These are phyloP conservation scores for Catagonus wagneri DNA, from an alignment of 2,113 vertebrate species.

Conservation along the genomic window DNA sequence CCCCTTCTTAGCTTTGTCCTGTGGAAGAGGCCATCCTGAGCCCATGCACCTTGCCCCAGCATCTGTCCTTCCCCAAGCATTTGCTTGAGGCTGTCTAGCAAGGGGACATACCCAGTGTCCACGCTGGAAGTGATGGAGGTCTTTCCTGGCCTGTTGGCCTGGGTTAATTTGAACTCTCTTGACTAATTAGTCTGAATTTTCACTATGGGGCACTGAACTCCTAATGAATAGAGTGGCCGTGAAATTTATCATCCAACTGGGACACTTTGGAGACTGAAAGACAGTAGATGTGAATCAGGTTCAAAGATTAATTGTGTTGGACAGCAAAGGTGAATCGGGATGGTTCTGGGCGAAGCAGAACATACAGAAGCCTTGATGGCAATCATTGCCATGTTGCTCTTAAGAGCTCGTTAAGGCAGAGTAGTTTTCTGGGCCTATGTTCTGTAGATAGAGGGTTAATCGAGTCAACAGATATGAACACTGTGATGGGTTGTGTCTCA, in stretches of 20 bases:
- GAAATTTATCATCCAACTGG: background rate
- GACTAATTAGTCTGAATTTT: constrained; percentile 47
- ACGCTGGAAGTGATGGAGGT: accelerated
- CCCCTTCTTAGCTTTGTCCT: background rate
- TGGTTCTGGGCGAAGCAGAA: background rate
- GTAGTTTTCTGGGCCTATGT: constrained; percentile 24
- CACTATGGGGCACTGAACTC: constrained; percentile 34
- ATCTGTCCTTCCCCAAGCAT: background rate
- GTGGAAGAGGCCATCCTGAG: background rate
- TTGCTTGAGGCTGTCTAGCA: background rate
- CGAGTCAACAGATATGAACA: background rate
- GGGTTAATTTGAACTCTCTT: background rate
- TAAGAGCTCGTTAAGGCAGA: background rate
- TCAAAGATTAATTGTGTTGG: background rate
- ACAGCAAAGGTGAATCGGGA: background rate
- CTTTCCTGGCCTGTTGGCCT: background rate
- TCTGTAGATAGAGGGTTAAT: constrained; percentile 19
- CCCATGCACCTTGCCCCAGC: background rate
- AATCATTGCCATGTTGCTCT: background rate
- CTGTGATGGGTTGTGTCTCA: background rate
- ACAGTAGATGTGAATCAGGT: too few relatives aligned
- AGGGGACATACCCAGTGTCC: background rate
- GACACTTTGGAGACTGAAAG: background rate
- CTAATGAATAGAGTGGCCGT: background rate
- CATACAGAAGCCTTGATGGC: background rate